Evolutionary conservation across 2,888 invertebrate species (phyloP), one percentile per base, ranked within the genome.

Genomic region (Cinara cedri): DNA sequence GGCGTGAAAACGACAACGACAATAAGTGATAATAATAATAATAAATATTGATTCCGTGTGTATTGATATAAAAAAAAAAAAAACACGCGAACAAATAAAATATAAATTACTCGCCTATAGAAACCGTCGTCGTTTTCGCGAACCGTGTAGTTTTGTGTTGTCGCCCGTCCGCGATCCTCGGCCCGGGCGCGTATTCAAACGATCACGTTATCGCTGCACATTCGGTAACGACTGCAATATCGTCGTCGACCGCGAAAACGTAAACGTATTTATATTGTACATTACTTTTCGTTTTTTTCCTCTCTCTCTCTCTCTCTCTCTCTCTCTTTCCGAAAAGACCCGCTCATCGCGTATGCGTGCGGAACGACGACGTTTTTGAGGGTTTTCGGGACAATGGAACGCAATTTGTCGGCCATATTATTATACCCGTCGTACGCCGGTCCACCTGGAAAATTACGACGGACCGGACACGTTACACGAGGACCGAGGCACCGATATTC

Each of bases 381-480:
- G 44, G 46, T 60, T 49, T 46, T 44, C 10, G 19, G n/a, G 49
- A 72, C 72, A 72, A 72, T 49, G 60, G 26, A 72, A 62, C 44
- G 75, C 66, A 76, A 76, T 76, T 76, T 76, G 75, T 76, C 75
- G 49, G 26, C 49, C 49, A 62, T n/a, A n/a, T n/a, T n/a, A n/a
- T n/a, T n/a, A n/a, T n/a, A n/a, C n/a, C n/a, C n/a, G n/a, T n/a
- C n/a, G n/a, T n/a, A n/a, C n/a, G n/a, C 46, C 60, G 49, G 49
- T 62, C 46, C 72, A 72, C 57, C 72, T 44, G 72, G 46, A 60
- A 57, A 60, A 72, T n/a, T n/a, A n/a, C 46, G 24, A 34, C 46
- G 24, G 57, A 57, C 71, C 71, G 71, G 71, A 71, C 72, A 57
- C 57, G 57, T 71, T 71, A 54, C 26, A 71, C 3, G n/a, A 55